Percentiles rank a stretch among this genome's conserved stretches.
Conservation (phyloP, 2,888 invertebrate genomes). For the Myopa tessellatipennis region DNA sequence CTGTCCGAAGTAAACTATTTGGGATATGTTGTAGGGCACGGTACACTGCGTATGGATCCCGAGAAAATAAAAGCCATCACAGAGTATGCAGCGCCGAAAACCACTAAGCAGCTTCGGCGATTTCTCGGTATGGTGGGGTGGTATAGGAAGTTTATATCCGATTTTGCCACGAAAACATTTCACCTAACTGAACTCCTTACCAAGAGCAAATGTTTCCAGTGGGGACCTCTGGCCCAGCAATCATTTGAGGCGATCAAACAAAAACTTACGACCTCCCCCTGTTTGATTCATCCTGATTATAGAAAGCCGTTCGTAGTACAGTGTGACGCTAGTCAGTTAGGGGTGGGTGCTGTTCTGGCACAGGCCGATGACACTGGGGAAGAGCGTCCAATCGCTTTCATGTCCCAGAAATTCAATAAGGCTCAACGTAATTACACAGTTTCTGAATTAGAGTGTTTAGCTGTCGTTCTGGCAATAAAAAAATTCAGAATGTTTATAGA, state of each 20-base stretch:
- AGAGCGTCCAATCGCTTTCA: conserved; percentile 39
- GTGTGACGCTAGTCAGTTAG: conserved; percentile 36
- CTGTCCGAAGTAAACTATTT: conserved; percentile 19
- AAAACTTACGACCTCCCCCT: conserved; percentile 34
- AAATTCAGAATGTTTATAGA: conserved; percentile 34
- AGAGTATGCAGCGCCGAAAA: conserved; percentile 3
- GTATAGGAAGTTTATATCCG: conserved; percentile 10
- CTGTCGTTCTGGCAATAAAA: conserved; percentile 31
- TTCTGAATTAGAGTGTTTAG: conserved; percentile 38
- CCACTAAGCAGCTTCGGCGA: no score
- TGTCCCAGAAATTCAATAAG: conserved; percentile 44
- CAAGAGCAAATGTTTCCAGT: background rate
- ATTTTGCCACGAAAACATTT: conserved; percentile 11
- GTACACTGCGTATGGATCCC: conserved; percentile 26
- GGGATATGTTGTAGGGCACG: conserved; percentile 39
- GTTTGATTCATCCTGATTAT: conserved; percentile 38
- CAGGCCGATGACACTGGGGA: conserved; percentile 28
- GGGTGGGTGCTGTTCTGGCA: conserved; percentile 30
- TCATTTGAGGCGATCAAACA: conserved; percentile 37
- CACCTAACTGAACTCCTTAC: conserved; percentile 23
- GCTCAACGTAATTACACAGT: conserved; percentile 40
- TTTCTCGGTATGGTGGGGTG: background rate
- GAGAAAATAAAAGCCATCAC: conserved; percentile 22
- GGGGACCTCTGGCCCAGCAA: conserved; percentile 12
- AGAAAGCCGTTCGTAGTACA: conserved; percentile 40